Evolutionary conservation across 2,113 vertebrate genomes (phyloP).

Genomic region (Bambusicola thoracicus): DNA sequence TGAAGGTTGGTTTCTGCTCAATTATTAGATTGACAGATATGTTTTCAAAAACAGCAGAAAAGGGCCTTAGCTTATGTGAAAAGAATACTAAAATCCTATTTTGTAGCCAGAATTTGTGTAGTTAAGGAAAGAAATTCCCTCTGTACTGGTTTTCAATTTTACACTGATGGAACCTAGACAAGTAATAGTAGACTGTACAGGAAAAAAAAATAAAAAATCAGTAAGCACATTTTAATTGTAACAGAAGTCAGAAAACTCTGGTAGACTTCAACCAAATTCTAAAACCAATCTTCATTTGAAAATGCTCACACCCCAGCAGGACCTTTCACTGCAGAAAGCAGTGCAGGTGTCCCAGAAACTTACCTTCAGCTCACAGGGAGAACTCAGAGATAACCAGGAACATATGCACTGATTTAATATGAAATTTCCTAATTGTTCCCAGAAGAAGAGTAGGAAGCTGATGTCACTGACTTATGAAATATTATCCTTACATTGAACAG

Average conservation of each 20-base stretch:
- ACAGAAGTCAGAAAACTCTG: neutral
- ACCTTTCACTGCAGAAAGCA: neutral
- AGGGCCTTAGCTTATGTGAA: neutral
- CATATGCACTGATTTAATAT: neutral
- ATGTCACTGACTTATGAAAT: neutral
- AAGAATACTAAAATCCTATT: neutral
- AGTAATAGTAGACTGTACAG: neutral
- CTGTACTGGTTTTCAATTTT: neutral
- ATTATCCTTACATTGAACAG: conserved; percentile 20
- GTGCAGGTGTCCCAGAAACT: neutral
- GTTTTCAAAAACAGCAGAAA: conserved; percentile 10
- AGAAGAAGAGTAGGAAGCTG: neutral
- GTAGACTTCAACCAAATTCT: neutral
- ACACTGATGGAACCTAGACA: neutral
- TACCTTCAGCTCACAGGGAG: conserved; percentile 1
- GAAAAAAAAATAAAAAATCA: neutral
- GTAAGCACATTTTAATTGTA: neutral
- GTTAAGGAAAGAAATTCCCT: neutral
- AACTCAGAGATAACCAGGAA: neutral
- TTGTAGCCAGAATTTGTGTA: neutral
- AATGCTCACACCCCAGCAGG: neutral
- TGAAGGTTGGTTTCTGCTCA: conserved; percentile 6
- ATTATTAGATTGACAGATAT: neutral
- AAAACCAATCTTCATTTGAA: neutral
- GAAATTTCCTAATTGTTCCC: conserved; percentile 38